Percentiles rank a stretch among this genome's conserved stretches.
These are phyloP conservation scores for Campylomormyrus tamandua DNA, from an alignment of 2,113 vertebrate genomes.

Conservation along the genomic window DNA sequence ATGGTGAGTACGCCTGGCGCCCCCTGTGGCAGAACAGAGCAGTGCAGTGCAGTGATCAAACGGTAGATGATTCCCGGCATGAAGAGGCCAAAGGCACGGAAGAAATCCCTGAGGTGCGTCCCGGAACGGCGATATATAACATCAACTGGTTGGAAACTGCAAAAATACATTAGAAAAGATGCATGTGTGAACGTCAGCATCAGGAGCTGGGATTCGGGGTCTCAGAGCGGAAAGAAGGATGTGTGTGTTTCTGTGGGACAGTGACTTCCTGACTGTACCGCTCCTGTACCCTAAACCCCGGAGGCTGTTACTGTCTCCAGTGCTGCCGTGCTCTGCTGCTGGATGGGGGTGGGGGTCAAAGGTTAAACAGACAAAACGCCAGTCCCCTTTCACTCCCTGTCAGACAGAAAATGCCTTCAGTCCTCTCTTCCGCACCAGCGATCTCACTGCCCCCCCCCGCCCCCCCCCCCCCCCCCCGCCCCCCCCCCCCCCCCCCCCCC, in stretches of 20 bases:
- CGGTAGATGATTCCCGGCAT: not conserved
- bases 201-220: not conserved
- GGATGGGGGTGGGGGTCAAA: conserved; percentile 33
- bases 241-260: conserved; percentile 9
- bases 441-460: not conserved
- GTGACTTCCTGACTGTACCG: not conserved
- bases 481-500: too few relatives aligned
- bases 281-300: conserved; percentile 39
- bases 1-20: not conserved
- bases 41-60: not conserved
- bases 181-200: not conserved
- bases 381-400: conserved; percentile 27
- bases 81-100: not conserved
- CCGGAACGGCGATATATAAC: not conserved
- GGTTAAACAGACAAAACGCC: conserved; percentile 50
- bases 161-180: not conserved
- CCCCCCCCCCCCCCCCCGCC: too few relatives aligned
- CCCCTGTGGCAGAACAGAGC: not conserved
- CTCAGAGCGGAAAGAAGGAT: not conserved
- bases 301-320: conserved; percentile 50
- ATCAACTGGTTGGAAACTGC: not conserved
- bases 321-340: conserved; percentile 31
- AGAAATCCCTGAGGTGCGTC: not conserved
- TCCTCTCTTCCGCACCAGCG: conserved; percentile 36
- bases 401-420: conserved; percentile 39